Conservation (phyloP, 1,140 invertebrate genomes). For the Atta texana region DNA sequence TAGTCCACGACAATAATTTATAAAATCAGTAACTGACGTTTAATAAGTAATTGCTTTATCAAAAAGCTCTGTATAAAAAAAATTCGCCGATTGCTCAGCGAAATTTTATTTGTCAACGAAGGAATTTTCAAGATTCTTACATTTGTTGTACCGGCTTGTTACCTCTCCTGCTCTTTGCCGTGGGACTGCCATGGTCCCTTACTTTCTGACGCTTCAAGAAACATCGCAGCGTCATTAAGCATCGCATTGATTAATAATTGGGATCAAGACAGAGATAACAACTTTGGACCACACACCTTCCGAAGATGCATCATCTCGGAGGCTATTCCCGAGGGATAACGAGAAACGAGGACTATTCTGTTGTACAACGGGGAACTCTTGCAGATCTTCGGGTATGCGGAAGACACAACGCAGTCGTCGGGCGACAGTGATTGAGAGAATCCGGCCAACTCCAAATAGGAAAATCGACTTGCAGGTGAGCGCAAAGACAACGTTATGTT, state of each 20-base stretch:
- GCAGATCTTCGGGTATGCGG: conserved; percentile 68
- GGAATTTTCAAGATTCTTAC: not conserved
- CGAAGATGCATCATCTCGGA: conserved; percentile 59
- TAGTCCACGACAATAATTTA: not conserved
- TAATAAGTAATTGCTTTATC: not conserved
- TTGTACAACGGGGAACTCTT: conserved; percentile 49
- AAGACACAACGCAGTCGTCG: conserved; percentile 56
- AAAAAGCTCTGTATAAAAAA: not conserved
- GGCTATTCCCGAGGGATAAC: conserved; percentile 58
- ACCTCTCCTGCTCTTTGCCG: conserved; percentile 12
- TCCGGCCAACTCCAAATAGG: conserved; percentile 41
- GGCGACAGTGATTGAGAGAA: conserved; percentile 70
- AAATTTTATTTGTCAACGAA: conserved; percentile 16
- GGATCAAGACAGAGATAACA: not conserved
- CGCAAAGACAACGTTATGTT: conserved; percentile 23
- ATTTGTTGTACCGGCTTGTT: conserved; percentile 30
- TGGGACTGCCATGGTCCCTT: conserved; percentile 25
- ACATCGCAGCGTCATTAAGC: not conserved
- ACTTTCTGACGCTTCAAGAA: conserved; percentile 4
- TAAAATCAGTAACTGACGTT: not conserved
- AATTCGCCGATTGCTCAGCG: not conserved
- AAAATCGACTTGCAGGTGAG: conserved; percentile 71
- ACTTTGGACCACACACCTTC: not conserved
- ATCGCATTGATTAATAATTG: not conserved
- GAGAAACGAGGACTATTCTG: conserved; percentile 22